Evolutionary conservation across 2,888 invertebrate species (phyloP), one percentile per base, ranked within the genome.

Genomic region (Ennomos quercinarius): DNA sequence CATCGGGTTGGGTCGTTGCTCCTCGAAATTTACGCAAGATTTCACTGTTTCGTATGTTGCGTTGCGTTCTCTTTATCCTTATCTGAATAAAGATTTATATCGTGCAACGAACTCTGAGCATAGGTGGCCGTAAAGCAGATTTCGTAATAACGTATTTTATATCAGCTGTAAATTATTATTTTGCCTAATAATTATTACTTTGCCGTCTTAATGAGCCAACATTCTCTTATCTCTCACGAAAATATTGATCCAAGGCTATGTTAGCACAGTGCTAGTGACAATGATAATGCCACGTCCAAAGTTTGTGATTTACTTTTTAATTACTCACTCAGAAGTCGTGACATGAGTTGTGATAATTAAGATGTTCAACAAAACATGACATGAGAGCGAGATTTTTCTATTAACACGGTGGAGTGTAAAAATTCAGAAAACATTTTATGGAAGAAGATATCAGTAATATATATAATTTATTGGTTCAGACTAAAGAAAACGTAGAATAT

Each of bases 1-100:
- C 73, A 74, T 54, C 70, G 71, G 57, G 63, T 66, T 68, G 75
- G 87, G 86, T 83, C 85, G 77, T 83, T 86, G 84, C 72, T 76
- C 79, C 65, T 49, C 55, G 52, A 59, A 71, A 68, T 80, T 84
- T 78, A 81, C 81, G 79, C 77, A 81, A 82, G 68, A 54, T 44
- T 58, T 52, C 40, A 49, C 17, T 49, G 36, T 34, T 47, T 36
- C 38, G 41, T 42, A 49, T n/a, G 57, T 52, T 63, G 51, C 13
- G 57, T 52, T 63, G 43, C 66, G 57, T 48, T 57, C 17, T 62
- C 63, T 60, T 70, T 75, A 74, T 77, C 73, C 65, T 71, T 69
- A 71, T 69, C 69, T 61, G 52, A 45, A 52, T 60, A 63, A 65
- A 67, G 66, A 70, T 67, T 71, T 64, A 61, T 76, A 75, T 78